Evolutionary conservation across 2,113 vertebrate genomes (phyloP).

Genomic region (Lucifuga dentata): DNA sequence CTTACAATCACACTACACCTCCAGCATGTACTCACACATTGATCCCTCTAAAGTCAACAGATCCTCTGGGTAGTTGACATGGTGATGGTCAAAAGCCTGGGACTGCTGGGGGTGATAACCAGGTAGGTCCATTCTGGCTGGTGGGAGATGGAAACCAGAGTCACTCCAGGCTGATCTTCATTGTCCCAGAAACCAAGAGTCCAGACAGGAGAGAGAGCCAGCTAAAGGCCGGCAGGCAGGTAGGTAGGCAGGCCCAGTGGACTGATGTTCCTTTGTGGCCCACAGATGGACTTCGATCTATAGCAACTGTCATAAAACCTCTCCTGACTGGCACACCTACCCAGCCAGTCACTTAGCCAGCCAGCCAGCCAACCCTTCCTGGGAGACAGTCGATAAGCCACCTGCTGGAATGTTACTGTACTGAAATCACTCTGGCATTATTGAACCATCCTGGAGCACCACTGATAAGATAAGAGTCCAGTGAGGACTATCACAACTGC

Average conservation of each 20-base stretch:
- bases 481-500: slow-evolving; percentile 15
- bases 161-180: slow-evolving; percentile 55
- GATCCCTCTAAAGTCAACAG: slow-evolving; percentile 59
- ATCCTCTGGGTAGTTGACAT: slow-evolving; percentile 44
- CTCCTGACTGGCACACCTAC: slow-evolving; percentile 83
- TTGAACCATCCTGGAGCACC: slow-evolving; percentile 32
- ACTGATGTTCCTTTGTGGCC: slow-evolving; percentile 74
- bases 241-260: slow-evolving; percentile 56
- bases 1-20: not conserved
- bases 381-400: slow-evolving; percentile 42
- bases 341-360: slow-evolving; percentile 45
- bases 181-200: slow-evolving; percentile 50
- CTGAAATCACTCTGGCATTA: slow-evolving; percentile 43
- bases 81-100: slow-evolving; percentile 40
- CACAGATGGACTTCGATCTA: slow-evolving; percentile 80
- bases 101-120: slow-evolving; percentile 53
- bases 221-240: slow-evolving; percentile 47
- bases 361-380: slow-evolving; percentile 22
- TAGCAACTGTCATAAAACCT: slow-evolving; percentile 79
- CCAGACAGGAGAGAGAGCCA: slow-evolving; percentile 43
- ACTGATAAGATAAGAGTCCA: slow-evolving; percentile 69
- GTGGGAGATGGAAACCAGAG: slow-evolving; percentile 30
- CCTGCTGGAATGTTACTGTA: slow-evolving; percentile 53
- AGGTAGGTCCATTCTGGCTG: slow-evolving; percentile 72
- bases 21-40: slow-evolving; percentile 76